These are phyloP conservation scores for Moxostoma hubbsi DNA, from an alignment of 2,797 vertebrate genomes.

Conservation along the genomic window DNA sequence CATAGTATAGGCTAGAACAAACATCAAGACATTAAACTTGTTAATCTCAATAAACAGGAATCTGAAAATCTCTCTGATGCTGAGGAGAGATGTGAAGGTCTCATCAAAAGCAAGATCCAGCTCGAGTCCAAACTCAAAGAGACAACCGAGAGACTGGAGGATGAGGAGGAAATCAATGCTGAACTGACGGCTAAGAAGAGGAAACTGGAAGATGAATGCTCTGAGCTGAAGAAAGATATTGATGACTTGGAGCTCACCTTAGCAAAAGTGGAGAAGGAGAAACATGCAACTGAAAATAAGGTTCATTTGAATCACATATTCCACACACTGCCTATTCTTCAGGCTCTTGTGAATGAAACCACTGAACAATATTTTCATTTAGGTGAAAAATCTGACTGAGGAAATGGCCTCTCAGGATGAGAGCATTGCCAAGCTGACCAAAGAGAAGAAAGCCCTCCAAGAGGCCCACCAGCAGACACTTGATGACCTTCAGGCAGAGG, in stretches of 20 bases:
- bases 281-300: slow-evolving; percentile 78
- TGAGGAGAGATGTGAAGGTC: slow-evolving; percentile 86
- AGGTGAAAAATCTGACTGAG: too few species aligned
- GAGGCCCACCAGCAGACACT: too few species aligned
- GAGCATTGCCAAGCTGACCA: too few species aligned
- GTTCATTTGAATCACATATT: slow-evolving; percentile 15
- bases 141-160: slow-evolving; percentile 82
- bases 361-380: too few species aligned
- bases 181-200: slow-evolving; percentile 80
- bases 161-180: slow-evolving; percentile 60
- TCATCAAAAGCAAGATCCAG: slow-evolving; percentile 86
- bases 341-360: slow-evolving; percentile 62
- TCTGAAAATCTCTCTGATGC: slow-evolving; percentile 80
- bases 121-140: slow-evolving; percentile 88
- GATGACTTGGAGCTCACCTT: slow-evolving; percentile 74
- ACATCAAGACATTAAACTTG: too few species aligned
- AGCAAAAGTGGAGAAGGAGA: slow-evolving; percentile 77
- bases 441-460: too few species aligned
- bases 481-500: too few species aligned
- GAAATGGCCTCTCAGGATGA: too few species aligned
- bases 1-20: too few species aligned
- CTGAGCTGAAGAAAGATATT: slow-evolving; percentile 74
- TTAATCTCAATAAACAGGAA: slow-evolving; percentile 64
- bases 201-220: slow-evolving; percentile 74
- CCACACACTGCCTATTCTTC: neutral